phyloP scores from a whole-genome alignment of 2,888 invertebrate species.

The Argyresthia goedartella region DNA sequence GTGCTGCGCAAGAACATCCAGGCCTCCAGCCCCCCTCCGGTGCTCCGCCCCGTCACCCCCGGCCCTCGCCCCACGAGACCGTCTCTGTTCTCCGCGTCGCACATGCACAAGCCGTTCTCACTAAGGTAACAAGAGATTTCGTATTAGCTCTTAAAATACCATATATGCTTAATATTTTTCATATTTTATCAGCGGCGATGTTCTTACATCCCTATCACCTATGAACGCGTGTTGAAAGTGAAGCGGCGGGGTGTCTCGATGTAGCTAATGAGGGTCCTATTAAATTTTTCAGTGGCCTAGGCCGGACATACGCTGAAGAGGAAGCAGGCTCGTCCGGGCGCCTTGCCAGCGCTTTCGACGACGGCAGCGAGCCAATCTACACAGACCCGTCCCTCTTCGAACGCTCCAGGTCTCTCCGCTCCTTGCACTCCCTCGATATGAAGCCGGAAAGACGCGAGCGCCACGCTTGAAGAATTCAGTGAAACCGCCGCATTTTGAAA shows the following conservation, averaged over 20 bases:
- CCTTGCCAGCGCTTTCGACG: constrained; percentile 76
- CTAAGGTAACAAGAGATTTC: constrained; percentile 56
- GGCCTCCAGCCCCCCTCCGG: constrained; percentile 45
- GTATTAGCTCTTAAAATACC: no score
- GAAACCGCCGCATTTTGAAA: background rate
- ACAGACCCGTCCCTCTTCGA: constrained; percentile 93
- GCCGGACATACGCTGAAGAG: constrained; percentile 52
- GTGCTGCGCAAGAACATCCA: constrained; percentile 80
- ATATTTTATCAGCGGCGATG: no score
- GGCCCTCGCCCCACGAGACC: constrained; percentile 55
- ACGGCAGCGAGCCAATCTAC: constrained; percentile 94
- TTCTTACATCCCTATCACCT: no score
- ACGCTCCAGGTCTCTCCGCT: constrained; percentile 80
- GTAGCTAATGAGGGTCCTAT: background rate
- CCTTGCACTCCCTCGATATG: constrained; percentile 74
- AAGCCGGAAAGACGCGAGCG: constrained; percentile 58
- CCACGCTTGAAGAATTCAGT: constrained; percentile 30
- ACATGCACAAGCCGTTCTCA: constrained; percentile 77
- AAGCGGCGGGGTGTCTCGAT: no score
- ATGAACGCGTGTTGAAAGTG: no score
- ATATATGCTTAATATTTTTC: no score
- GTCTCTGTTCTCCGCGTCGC: constrained; percentile 76
- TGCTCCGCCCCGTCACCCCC: constrained; percentile 49
- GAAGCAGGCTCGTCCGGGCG: constrained; percentile 62
- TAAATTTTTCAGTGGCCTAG: constrained; percentile 42